Conservation (phyloP, 2,888 invertebrate genomes). For the Lasioglossum lativentre region DNA sequence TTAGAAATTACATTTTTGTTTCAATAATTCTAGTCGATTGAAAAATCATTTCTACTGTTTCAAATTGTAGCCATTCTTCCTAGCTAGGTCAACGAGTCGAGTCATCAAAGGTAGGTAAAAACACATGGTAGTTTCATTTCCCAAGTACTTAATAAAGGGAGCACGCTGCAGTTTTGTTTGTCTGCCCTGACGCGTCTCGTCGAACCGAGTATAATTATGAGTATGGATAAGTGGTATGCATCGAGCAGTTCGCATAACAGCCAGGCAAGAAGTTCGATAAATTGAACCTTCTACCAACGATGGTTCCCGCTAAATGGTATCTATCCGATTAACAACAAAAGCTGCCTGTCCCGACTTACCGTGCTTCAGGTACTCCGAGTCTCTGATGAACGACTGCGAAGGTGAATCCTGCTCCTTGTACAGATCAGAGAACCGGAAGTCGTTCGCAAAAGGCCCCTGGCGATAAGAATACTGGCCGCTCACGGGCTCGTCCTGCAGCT, state of each 20-base stretch:
- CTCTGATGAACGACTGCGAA: conserved; percentile 63
- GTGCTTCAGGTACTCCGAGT: conserved; percentile 73
- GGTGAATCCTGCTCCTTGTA: conserved; percentile 33
- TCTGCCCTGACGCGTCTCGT: neutral
- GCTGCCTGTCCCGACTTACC: conserved; percentile 61
- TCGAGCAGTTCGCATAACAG: neutral
- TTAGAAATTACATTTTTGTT: no score
- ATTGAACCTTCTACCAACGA: neutral
- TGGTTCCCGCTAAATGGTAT: neutral
- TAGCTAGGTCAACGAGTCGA: no score
- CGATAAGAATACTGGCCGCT: conserved; percentile 31
- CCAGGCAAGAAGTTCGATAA: neutral
- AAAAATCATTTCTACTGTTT: neutral
- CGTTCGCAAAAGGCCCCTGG: conserved; percentile 40
- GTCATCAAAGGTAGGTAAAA: neutral
- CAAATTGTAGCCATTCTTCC: no score
- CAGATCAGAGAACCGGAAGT: conserved; percentile 32
- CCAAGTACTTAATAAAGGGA: neutral
- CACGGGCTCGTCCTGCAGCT: neutral
- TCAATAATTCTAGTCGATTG: no score
- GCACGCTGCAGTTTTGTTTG: neutral
- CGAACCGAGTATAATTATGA: neutral
- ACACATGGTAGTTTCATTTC: neutral
- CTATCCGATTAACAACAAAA: neutral
- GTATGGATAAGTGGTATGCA: neutral